Base-by-base conservation (phyloP, 2,113 vertebrate species). In the Morone chrysops region DNA sequence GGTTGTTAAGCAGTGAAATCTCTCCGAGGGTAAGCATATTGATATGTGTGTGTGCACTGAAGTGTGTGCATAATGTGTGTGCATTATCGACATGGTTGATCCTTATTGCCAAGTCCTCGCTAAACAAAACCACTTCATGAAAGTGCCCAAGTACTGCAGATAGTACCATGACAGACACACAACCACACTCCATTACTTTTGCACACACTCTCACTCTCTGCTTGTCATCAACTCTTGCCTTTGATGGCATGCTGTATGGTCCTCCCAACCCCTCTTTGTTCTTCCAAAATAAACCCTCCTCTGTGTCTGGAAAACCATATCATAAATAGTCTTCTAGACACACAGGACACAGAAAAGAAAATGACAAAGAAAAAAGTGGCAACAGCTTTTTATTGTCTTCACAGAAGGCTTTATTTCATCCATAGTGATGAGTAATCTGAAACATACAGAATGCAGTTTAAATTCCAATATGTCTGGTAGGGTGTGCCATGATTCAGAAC, bases 281-380 rank as follows among this genome's bases (percentile, higher is more conserved):
- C 82, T 83, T 87, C 86, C 70, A 91, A 91, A 92, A 92, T 89
- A 92, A 93, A 92, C 84, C 76, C 41, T 68, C 75, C 59, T 86
- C 38, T 66, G 13, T 25, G 81, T 54, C 45, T 82, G 48, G 62
- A 72, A 65, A 70, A 80, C 45, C 50, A 5, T n/a, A 48, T 41
- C 48, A 38, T 53, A 51, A 43, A 20, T 5, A 48, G 38, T 41
- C 16, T n/a, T 8, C 17, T 3, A 54, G 17, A n/a, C 67, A 41
- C 22, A 40, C 31, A 31, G 31, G 31, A 31, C 31, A 31, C 31
- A 38, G 48, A 41, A 63, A 41, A 22, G 6, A 17, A 31, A 59
- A 51, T 41, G 62, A 56, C 53, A 68, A 18, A 45, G 12, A 6
- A 25, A 65, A 43, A 78, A 51, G 31, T 59, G 20, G n/a, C 18